These are phyloP conservation scores for Sebastes baramenuke DNA, from an alignment of 2,797 vertebrate species.

Conservation along the genomic window DNA sequence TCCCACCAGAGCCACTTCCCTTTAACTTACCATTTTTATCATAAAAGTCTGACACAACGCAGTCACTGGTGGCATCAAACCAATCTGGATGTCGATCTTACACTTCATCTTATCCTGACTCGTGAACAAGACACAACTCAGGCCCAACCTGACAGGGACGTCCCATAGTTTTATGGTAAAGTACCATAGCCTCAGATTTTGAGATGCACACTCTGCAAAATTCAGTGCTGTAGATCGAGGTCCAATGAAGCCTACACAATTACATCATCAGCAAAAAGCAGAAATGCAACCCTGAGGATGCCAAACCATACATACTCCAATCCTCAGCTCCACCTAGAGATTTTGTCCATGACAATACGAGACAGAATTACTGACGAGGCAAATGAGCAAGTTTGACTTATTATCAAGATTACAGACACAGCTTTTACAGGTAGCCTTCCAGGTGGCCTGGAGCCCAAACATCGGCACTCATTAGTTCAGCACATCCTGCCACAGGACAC, in stretches of 20 bases:
- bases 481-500: not conserved
- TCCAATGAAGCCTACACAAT: not conserved
- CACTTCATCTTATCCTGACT: not conserved
- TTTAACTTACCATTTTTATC: not conserved
- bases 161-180: not conserved
- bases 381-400: not conserved
- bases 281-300: not conserved
- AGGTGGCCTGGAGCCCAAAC: not conserved
- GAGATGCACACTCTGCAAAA: not conserved
- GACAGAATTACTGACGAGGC: not conserved
- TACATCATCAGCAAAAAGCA: not conserved
- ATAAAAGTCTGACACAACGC: not conserved
- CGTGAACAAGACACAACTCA: not conserved
- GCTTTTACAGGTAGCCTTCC: not conserved
- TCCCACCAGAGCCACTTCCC: not conserved
- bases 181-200: not conserved
- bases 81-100: not conserved
- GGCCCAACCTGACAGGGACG: not conserved
- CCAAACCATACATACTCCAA: not conserved
- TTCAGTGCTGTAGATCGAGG: not conserved
- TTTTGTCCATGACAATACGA: not conserved
- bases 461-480: not conserved
- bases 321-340: not conserved
- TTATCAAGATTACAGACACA: not conserved
- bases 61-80: not conserved